A percentile compares a stretch with the other conserved stretches of the same genome.
These are phyloP conservation scores for Dexiosoma caninum DNA, from an alignment of 2,888 invertebrate genomes.

Conservation along the genomic window DNA sequence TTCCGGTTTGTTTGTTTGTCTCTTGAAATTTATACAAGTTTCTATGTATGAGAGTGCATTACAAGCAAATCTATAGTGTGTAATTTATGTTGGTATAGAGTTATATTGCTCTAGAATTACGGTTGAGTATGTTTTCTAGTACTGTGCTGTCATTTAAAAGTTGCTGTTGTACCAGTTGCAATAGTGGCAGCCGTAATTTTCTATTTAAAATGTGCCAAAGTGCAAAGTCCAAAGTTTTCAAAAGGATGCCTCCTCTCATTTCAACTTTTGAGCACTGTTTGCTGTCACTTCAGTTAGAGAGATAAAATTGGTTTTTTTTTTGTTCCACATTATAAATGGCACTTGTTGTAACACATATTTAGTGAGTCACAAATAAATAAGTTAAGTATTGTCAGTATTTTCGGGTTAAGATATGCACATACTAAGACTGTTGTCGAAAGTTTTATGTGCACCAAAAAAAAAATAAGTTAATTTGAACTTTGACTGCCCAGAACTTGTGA, in stretches of 20 bases:
- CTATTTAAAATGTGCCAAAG: constrained; percentile 63
- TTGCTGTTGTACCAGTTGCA: constrained; percentile 31
- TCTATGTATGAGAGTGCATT: constrained; percentile 25
- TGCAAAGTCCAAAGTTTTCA: constrained; percentile 60
- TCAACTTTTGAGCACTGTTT: constrained; percentile 37
- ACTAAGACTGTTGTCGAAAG: neutral
- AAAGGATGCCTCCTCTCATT: constrained; percentile 50
- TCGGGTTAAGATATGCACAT: neutral
- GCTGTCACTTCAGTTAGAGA: constrained; percentile 43
- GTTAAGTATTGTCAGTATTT: constrained; percentile 11
- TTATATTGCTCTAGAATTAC: neutral
- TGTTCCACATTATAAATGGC: neutral
- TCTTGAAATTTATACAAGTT: constrained; percentile 6
- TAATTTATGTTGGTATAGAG: constrained; percentile 40
- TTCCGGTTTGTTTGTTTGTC: constrained; percentile 46
- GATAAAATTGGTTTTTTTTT: constrained; percentile 26
- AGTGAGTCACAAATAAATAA: constrained; percentile 18
- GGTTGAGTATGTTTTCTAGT: neutral
- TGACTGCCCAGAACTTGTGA: neutral
- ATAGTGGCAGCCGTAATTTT: constrained; percentile 53
- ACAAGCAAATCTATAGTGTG: constrained; percentile 13
- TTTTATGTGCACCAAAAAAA: neutral
- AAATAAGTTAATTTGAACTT: neutral
- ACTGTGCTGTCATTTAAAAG: constrained; percentile 46
- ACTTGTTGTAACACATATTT: neutral